phyloP scores from a whole-genome alignment of 2,113 vertebrate genomes.

The Limanda limanda region DNA sequence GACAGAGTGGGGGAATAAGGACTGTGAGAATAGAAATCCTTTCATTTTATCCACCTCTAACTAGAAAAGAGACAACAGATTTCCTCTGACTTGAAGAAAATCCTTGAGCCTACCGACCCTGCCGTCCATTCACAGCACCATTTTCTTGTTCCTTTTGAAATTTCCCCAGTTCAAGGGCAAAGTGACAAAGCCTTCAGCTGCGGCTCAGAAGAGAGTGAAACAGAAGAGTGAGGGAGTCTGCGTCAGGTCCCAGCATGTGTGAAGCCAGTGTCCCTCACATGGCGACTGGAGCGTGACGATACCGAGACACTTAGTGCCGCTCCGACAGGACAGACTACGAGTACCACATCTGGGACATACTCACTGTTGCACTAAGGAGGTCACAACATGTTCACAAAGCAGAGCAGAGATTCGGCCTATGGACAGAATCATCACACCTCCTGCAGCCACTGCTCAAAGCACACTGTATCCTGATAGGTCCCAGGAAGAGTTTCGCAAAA shows the following conservation, averaged over 20 bases:
- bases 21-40: constrained; percentile 8
- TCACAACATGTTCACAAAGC: not conserved
- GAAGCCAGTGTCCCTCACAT: constrained; percentile 39
- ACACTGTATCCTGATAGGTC: not conserved
- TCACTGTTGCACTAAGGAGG: constrained; percentile 10
- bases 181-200: constrained; percentile 33
- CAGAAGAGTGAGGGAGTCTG: constrained; percentile 23
- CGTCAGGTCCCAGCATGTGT: constrained; percentile 50
- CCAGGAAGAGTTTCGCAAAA: not conserved
- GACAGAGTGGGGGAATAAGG: not conserved
- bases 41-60: constrained; percentile 10
- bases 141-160: constrained; percentile 40
- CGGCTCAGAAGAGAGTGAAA: constrained; percentile 21
- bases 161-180: constrained; percentile 58
- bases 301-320: constrained; percentile 42
- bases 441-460: not conserved
- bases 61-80: constrained; percentile 15
- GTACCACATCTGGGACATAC: constrained; percentile 23
- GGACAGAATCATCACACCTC: no score
- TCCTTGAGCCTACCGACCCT: constrained; percentile 23
- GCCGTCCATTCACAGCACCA: constrained; percentile 30
- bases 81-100: constrained; percentile 22
- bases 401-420: no score
- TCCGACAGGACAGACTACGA: constrained; percentile 4
- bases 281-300: constrained; percentile 27